These are phyloP conservation scores for Daphoenositta chrysoptera DNA, from an alignment of 2,113 vertebrate species.

Conservation along the genomic window DNA sequence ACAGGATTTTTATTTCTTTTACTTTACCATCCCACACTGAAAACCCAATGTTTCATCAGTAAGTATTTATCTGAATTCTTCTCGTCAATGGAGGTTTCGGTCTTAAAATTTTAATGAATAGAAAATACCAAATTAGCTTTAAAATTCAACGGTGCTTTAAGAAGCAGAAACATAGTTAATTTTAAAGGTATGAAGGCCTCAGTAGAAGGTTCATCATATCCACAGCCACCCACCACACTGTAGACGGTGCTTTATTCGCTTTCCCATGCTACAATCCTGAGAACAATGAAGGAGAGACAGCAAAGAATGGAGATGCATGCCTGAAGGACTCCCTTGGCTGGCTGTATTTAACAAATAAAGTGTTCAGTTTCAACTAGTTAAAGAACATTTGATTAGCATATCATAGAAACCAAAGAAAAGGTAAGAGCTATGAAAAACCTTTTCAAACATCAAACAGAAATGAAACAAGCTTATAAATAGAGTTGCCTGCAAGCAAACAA, in stretches of 20 bases:
- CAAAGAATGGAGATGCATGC: not conserved
- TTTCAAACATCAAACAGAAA: slow-evolving; percentile 37
- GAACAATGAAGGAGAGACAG: not conserved
- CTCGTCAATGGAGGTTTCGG: not conserved
- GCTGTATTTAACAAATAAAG: not conserved
- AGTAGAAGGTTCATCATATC: not conserved
- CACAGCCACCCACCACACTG: not conserved
- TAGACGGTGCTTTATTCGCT: not conserved
- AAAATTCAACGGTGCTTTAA: not conserved
- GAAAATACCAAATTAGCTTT: not conserved
- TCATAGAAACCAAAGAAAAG: slow-evolving; percentile 16
- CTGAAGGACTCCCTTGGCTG: not conserved
- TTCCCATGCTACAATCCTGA: slow-evolving; percentile 8
- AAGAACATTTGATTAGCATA: not conserved
- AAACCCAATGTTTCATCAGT: not conserved
- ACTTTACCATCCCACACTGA: not conserved
- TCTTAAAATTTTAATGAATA: not conserved
- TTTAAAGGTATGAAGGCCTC: not conserved
- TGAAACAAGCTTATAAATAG: slow-evolving; percentile 25
- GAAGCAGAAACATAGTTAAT: not conserved
- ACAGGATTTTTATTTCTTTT: not conserved
- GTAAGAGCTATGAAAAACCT: slow-evolving; percentile 19
- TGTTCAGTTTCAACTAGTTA: not conserved
- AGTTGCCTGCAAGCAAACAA: slow-evolving; percentile 30
- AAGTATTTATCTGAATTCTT: not conserved